Evolutionary conservation across 92 coral and sea anemone species (phyloP), one percentile per base, ranked within the genome.

Genomic region (Zoanthus solanderi): DNA sequence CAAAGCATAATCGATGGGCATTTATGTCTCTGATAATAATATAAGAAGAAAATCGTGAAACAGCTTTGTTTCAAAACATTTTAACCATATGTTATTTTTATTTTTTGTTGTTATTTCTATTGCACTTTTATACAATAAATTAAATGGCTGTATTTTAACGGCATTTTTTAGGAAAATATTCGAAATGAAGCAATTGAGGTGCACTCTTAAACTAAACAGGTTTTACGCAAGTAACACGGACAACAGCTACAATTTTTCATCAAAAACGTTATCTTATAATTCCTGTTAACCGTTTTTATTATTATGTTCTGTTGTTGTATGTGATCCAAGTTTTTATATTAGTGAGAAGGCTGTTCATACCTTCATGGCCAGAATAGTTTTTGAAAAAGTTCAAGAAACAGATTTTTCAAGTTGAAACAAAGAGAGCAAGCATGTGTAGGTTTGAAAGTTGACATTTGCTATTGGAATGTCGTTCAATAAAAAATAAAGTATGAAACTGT

Each of bases 71-170:
- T 44, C 58, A 37, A 45, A 52, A 66, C 13, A 52, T 76, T 76
- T 23, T 18, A 63, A 30, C 75, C 65, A 47, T 30, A 42, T 65
- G 31, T 32, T 66, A 54, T 53, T 23, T 66, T 81, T 23, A 44
- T 81, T 23, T 81, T 14, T 65, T 11, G 29, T 46, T 14, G 52
- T 42, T 28, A 65, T 46, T 81, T 81, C 47, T 80, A 5, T 50
- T 65, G 74, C 44, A 67, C 85, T 69, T 65, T 81, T 66, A 30
- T 81, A 45, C n/a, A 81, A 56, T 77, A 77, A 69, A 23, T 81
- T 81, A 69, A 14, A 31, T 31, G 23, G 57, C 30, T 58, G 16
- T 31, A 44, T 48, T 73, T 44, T 73, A 17, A 73, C 29, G 30
- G 31, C 34, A 66, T 78, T 78, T 79, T 50, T 29, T 32, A 18